Base-by-base conservation (phyloP, 2,888 invertebrate genomes). In the Ctena decussata region DNA sequence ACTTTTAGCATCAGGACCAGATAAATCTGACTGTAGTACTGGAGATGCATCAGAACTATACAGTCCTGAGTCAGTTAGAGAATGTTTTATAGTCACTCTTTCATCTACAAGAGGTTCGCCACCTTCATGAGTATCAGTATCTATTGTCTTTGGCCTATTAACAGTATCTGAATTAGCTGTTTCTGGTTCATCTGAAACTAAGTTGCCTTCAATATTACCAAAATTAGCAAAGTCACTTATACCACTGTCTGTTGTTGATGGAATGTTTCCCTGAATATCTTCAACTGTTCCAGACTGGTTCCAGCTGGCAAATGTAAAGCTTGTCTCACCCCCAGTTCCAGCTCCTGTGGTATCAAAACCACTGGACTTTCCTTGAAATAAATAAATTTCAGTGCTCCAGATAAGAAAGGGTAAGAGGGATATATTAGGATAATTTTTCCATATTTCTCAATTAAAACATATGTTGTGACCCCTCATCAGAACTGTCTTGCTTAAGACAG, bases 31-130 rank as follows among this genome's bases (percentile, higher is more conserved):
- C 46, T 81, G 82, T 49, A 86, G 89, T 37, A 92, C 81, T 32
- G 94, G 94, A 30, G 94, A 94, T 37, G 93, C 82, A 74, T 93
- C 93, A 8, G 91, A 89, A 84, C 94, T 93, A 82, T 90, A 93
- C 71, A 93, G 81, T 11, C 94, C 94, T 24, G 94, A 94, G 84
- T 94, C 94, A 69, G 81, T 65, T 27, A 88, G 46, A 8, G 82
- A 69, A 44, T 75, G 76, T 71, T 49, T 69, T 65, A 24, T 74
- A 30, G 53, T 24, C 69, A 30, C 24, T 27, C 8, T 35, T 73
- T 41, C 30, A 24, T 30, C 27, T n/a, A 5, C 35, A 69, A 35
- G 35, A 70, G 6, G 15, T 46, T 30, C 24, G 30, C 46, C n/a
- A 35, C 35, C 6, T 18, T 3, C 18, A 70, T 71, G 24, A n/a